phyloP scores from a whole-genome alignment of 2,113 vertebrate species.

The Excalfactoria chinensis region DNA sequence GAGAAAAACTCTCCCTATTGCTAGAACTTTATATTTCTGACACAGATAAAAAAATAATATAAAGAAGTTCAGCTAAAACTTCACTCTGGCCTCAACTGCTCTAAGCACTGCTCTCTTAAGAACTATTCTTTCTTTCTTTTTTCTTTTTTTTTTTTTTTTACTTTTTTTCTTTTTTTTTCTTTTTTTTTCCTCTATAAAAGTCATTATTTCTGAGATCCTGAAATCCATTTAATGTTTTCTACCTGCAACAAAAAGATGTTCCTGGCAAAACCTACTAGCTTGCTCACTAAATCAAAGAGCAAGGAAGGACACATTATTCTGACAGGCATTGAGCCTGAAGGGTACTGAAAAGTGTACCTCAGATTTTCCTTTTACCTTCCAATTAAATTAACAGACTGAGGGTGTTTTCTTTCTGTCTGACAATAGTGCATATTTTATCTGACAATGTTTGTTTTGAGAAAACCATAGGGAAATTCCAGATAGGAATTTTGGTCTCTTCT shows the following conservation, averaged over 20 bases:
- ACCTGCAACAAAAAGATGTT: not conserved
- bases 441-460: conserved; percentile 7
- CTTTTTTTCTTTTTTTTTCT: not conserved
- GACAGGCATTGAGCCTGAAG: not conserved
- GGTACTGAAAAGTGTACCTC: not conserved
- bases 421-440: not conserved
- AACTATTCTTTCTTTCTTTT: not conserved
- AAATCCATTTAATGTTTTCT: conserved; percentile 5
- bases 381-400: conserved; percentile 38
- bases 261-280: not conserved
- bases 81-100: not conserved
- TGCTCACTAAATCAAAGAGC: conserved; percentile 23
- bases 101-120: not conserved
- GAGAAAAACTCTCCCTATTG: not conserved
- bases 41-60: not conserved
- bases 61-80: conserved; percentile 13
- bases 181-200: not conserved
- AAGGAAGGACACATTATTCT: not conserved
- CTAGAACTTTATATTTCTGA: not conserved
- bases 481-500: conserved; percentile 48
- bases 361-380: conserved; percentile 10
- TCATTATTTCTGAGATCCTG: not conserved
- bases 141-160: not conserved
- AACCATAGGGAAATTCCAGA: conserved; percentile 14
- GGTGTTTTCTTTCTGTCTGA: not conserved